Conservation (phyloP, 2,888 invertebrate genomes). For the Strigamia transsilvanica region DNA sequence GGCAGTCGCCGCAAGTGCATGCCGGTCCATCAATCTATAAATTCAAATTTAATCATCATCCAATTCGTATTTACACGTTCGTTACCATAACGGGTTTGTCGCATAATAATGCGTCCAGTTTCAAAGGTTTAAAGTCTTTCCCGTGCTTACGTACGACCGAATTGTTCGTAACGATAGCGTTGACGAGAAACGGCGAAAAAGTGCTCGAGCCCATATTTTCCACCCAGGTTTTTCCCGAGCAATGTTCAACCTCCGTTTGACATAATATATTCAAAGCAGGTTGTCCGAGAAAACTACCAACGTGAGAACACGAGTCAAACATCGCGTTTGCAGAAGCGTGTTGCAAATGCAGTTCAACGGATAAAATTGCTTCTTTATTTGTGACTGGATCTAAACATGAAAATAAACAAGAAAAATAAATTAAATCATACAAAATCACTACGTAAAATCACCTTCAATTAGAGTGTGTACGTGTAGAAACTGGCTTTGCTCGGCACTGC, state of each 20-base stretch:
- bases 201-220: neutral
- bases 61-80: neutral
- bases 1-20: constrained; percentile 57
- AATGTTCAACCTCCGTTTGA: neutral
- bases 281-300: neutral
- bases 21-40: neutral
- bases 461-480: neutral
- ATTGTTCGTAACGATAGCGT: neutral
- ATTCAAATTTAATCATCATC: neutral
- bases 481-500: constrained; percentile 76
- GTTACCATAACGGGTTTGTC: neutral
- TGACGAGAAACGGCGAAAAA: neutral
- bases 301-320: neutral
- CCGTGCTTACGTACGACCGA: neutral
- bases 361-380: neutral
- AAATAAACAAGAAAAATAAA: neutral
- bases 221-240: neutral
- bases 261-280: neutral
- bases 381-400: neutral
- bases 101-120: neutral
- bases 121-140: neutral
- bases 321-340: neutral
- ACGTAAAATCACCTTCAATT: neutral
- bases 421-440: too few species aligned
- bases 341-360: neutral